These are phyloP conservation scores for Neodiprion virginianus DNA, from an alignment of 1,140 invertebrate genomes.

Conservation along the genomic window DNA sequence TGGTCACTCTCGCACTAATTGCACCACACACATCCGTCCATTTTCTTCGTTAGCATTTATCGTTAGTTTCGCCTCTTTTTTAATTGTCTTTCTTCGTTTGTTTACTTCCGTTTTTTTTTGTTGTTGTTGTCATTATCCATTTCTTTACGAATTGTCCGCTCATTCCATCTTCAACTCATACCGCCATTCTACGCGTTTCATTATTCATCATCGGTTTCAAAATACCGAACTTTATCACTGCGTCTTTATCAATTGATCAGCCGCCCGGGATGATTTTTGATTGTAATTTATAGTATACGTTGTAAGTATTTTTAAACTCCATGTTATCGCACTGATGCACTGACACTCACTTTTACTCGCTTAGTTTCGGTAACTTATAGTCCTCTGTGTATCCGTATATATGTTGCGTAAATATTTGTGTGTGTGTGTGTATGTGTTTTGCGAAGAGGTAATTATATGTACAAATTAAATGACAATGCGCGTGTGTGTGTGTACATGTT, in stretches of 20 bases:
- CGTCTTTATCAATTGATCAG: no score
- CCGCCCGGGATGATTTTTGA: no score
- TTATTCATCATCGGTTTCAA: no score
- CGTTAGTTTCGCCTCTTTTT: background rate
- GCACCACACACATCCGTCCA: background rate
- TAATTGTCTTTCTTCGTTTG: no score
- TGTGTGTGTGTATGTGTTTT: background rate
- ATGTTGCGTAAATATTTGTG: background rate
- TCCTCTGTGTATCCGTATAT: background rate
- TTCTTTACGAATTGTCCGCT: background rate
- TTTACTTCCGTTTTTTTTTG: background rate
- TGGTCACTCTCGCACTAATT: background rate
- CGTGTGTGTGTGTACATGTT: background rate
- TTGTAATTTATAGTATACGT: no score
- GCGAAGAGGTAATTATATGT: background rate
- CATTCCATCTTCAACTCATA: background rate
- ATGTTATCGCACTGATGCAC: background rate
- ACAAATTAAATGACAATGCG: background rate
- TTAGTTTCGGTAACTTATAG: background rate
- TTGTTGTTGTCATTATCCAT: background rate
- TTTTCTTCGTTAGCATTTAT: background rate
- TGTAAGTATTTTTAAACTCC: no score
- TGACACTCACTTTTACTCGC: background rate
- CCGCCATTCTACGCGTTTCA: no score
- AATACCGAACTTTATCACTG: no score